Conservation (phyloP, 2,113 vertebrate species). For the Rhinogobius similis region DNA sequence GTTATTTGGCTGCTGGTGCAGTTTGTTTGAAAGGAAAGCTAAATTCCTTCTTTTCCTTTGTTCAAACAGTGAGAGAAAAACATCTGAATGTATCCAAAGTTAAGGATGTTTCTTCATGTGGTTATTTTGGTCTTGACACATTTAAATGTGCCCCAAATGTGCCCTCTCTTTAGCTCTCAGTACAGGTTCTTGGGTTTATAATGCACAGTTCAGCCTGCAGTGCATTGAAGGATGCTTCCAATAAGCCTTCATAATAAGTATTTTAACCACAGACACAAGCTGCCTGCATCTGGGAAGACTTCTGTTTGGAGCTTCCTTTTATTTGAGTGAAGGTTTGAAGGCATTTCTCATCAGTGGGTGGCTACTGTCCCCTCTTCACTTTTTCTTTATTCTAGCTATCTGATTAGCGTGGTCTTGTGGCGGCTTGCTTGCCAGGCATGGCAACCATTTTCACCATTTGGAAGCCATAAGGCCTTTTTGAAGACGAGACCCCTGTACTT, state of each 20-base stretch:
- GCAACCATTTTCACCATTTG: slow-evolving; percentile 76
- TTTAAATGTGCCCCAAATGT: slow-evolving; percentile 16
- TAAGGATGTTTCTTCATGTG: background rate
- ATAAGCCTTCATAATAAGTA: slow-evolving; percentile 6
- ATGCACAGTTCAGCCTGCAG: background rate
- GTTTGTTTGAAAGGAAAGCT: slow-evolving; percentile 3
- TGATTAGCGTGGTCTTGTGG: slow-evolving; percentile 65
- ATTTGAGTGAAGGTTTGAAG: slow-evolving; percentile 30
- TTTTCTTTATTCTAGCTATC: slow-evolving; percentile 62
- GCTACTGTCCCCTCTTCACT: slow-evolving; percentile 44
- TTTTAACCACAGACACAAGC: slow-evolving; percentile 28
- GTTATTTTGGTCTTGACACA: background rate
- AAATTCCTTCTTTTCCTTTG: background rate
- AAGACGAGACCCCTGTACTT: slow-evolving; percentile 79
- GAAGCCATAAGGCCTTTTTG: slow-evolving; percentile 75
- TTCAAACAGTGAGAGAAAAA: background rate
- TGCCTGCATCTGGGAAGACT: slow-evolving; percentile 18
- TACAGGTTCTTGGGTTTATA: background rate
- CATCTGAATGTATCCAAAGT: background rate
- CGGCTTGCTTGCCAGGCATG: slow-evolving; percentile 58
- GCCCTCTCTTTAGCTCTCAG: slow-evolving; percentile 8
- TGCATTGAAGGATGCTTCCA: slow-evolving; percentile 13
- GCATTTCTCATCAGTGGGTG: slow-evolving; percentile 67
- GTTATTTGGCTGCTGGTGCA: slow-evolving; percentile 1
- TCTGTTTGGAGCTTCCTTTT: slow-evolving; percentile 34